Evolutionary conservation across 2,113 vertebrate genomes (phyloP).

Genomic region (Chitala chitala): DNA sequence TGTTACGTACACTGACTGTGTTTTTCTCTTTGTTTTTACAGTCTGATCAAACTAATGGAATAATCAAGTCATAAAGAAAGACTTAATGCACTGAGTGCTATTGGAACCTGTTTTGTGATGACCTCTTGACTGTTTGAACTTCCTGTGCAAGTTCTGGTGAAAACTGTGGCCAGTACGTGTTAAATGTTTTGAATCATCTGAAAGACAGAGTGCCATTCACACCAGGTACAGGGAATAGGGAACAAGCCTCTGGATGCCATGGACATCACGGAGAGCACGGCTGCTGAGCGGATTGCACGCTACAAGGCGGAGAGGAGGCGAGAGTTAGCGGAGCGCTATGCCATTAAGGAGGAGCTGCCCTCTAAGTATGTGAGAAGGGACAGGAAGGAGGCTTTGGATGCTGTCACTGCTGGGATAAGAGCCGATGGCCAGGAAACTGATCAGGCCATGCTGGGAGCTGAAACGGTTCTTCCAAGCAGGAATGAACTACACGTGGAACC

Average conservation of each 20-base stretch:
- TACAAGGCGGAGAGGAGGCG: constrained; percentile 69
- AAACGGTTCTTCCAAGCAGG: neutral
- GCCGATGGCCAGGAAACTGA: neutral
- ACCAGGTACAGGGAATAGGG: neutral
- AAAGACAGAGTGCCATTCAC: neutral
- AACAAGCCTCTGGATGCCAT: constrained; percentile 47
- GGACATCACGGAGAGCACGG: constrained; percentile 56
- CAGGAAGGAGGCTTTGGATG: constrained; percentile 39
- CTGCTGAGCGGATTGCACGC: constrained; percentile 66
- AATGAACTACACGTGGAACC: neutral
- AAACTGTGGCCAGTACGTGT: neutral
- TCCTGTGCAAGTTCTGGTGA: no score
- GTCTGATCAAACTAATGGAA: no score
- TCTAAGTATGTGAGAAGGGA: constrained; percentile 57
- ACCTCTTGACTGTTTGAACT: no score
- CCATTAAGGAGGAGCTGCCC: constrained; percentile 55
- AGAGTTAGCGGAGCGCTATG: constrained; percentile 63
- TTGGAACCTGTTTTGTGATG: no score
- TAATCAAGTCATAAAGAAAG: no score
- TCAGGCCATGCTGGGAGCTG: neutral
- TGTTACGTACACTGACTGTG: no score
- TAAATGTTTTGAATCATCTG: neutral
- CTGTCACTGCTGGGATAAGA: constrained; percentile 22
- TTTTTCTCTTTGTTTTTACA: no score
- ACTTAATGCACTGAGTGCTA: no score